These are phyloP conservation scores for Drosophila multiciliata DNA, from an alignment of 2,888 invertebrate species.

Conservation along the genomic window DNA sequence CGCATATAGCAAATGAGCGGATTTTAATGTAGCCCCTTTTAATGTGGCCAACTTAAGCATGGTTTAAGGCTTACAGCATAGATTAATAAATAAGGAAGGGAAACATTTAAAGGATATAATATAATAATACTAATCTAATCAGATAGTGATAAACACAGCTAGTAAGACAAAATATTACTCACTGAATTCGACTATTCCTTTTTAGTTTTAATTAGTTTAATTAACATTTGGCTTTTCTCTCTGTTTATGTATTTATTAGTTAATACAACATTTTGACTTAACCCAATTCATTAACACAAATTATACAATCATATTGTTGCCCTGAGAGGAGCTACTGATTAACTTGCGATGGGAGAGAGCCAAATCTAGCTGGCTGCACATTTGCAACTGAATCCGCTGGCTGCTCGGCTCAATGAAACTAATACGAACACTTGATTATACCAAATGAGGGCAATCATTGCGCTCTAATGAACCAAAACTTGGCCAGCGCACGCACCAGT, in stretches of 20 bases:
- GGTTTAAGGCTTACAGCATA: background rate
- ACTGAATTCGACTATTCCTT: background rate
- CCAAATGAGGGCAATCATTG: slow-evolving; percentile 78
- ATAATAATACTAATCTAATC: background rate
- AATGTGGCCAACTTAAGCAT: background rate
- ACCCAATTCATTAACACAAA: background rate
- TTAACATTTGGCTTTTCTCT: background rate
- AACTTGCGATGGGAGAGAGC: background rate
- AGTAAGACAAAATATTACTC: background rate
- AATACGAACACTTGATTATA: slow-evolving; percentile 76
- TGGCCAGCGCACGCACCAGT: slow-evolving; percentile 62
- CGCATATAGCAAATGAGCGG: background rate
- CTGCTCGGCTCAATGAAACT: slow-evolving; percentile 59
- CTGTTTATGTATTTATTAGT: background rate
- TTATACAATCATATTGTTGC: background rate
- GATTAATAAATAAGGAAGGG: background rate
- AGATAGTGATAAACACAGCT: background rate
- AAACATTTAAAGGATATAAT: background rate
- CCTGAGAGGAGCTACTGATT: background rate
- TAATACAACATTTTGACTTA: background rate
- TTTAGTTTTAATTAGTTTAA: background rate
- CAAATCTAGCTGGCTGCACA: slow-evolving; percentile 6
- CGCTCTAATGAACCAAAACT: slow-evolving; percentile 80
- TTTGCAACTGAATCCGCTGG: slow-evolving; percentile 2
- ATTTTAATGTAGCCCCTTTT: background rate